phyloP scores from a whole-genome alignment of 2,113 vertebrate genomes.

The Trogon melanurus region DNA sequence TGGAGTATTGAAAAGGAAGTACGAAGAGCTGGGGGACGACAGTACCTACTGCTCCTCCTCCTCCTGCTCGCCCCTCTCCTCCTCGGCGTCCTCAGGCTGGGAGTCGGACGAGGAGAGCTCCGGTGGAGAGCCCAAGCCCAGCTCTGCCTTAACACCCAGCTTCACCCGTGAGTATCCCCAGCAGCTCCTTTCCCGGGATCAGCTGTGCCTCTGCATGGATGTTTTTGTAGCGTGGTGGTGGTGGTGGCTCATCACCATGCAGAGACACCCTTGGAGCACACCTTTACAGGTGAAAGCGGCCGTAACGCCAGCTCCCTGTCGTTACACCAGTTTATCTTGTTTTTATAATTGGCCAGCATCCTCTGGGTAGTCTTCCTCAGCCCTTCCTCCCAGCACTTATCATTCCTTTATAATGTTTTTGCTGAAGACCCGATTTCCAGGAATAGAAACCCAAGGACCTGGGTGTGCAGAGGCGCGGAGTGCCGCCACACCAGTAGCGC shows the following conservation, averaged over 20 bases:
- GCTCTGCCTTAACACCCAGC: conserved; percentile 75
- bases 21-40: conserved; percentile 91
- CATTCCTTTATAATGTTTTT: not conserved
- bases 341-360: not conserved
- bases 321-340: not conserved
- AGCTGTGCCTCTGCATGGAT: accelerated
- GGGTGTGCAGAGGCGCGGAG: not conserved
- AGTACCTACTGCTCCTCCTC: conserved; percentile 86
- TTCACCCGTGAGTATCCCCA: conserved; percentile 85
- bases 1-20: conserved; percentile 93
- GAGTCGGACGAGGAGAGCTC: conserved; percentile 89
- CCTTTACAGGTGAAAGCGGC: not conserved
- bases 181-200: not conserved
- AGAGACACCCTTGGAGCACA: not conserved
- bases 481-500: not conserved
- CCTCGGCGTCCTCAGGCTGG: conserved; percentile 84
- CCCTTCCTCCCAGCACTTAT: not conserved
- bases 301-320: not conserved
- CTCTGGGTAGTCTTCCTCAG: not conserved
- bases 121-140: conserved; percentile 79
- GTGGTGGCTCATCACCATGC: not conserved
- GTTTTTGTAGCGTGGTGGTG: not conserved
- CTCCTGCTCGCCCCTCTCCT: conserved; percentile 86
- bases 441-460: not conserved
- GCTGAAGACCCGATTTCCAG: not conserved